Evolutionary conservation across 2,888 invertebrate species (phyloP), one percentile per base, ranked within the genome.

Genomic region (Agrotis puta): DNA sequence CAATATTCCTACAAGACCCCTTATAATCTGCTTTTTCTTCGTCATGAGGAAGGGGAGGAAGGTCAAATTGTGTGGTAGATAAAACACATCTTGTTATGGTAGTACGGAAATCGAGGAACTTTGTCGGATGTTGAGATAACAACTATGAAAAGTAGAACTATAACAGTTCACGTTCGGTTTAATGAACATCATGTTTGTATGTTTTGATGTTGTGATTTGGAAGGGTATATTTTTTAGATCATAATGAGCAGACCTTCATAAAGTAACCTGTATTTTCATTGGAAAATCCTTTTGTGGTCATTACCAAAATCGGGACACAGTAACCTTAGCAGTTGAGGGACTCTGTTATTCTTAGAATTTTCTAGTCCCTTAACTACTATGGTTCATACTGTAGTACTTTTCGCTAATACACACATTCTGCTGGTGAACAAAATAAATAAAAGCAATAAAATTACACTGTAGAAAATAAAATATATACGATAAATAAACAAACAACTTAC

Each of bases 51-150:
- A 66, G 72, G 81, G 62, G 61, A 62, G 84, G 82, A 56, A 85
- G 90, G 65, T 89, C 94, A 79, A 53, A 50, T 71, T 77, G 71
- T 67, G 56, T 91, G 93, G 93, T 88, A 81, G 74, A 88, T 92
- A 88, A 92, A 93, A 92, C 88, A 92, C 90, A 92, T 93, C 94
- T 94, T 93, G 93, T 93, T 93, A 93, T 92, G 92, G 88, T 91
- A 90, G 91, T 88, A 81, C 91, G 94, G 93, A 93, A 93, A 94
- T 93, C 90, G 92, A 86, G 89, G 85, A 94, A 95, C 90, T 95
- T 94, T 87, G 85, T 88, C 90, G 92, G 91, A 92, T 93, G 91
- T 90, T 85, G 88, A 89, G 90, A 91, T 92, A 92, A 92, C 93
- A 92, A 92, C 90, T 91, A 93, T 90, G 90, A 92, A 94, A 85